A percentile compares a stretch with the other conserved stretches of the same genome.
Evolutionary conservation across 2,113 vertebrate genomes (phyloP).

Genomic region (Cynopterus brachyotis): DNA sequence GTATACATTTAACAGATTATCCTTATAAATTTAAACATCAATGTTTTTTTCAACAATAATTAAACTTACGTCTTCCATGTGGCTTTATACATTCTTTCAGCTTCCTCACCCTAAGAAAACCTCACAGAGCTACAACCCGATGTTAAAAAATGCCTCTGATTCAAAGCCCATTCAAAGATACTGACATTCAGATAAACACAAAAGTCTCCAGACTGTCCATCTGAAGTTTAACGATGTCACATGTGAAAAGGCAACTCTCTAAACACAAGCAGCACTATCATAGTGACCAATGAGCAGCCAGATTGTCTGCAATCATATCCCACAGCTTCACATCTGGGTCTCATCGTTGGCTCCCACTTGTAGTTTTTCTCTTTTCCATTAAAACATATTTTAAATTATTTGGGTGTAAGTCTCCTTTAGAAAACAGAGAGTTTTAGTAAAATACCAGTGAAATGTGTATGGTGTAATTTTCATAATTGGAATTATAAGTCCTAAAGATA

Average conservation of each 20-base stretch:
- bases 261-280: slow-evolving; percentile 41
- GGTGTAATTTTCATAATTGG: background rate
- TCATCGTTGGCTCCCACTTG: slow-evolving; percentile 55
- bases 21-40: background rate
- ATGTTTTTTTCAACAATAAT: background rate
- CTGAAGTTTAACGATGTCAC: slow-evolving; percentile 65
- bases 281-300: slow-evolving; percentile 38
- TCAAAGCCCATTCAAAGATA: slow-evolving; percentile 60
- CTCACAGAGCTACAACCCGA: background rate
- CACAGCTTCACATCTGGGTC: slow-evolving; percentile 67
- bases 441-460: slow-evolving; percentile 31
- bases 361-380: slow-evolving; percentile 40
- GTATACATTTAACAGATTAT: background rate
- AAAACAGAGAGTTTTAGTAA: slow-evolving; percentile 30
- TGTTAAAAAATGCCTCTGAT: slow-evolving; percentile 62
- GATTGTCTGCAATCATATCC: slow-evolving; percentile 36
- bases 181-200: slow-evolving; percentile 70
- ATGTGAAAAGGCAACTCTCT: slow-evolving; percentile 56
- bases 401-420: slow-evolving; percentile 37
- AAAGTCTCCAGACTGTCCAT: slow-evolving; percentile 72
- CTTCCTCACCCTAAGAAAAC: background rate
- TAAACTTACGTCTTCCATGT: background rate
- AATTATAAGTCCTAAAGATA: slow-evolving; percentile 22
- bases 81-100: background rate
- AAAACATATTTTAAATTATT: slow-evolving; percentile 58